These are phyloP conservation scores for Seira sanloemensis DNA, from an alignment of 2,888 invertebrate genomes.

Conservation along the genomic window DNA sequence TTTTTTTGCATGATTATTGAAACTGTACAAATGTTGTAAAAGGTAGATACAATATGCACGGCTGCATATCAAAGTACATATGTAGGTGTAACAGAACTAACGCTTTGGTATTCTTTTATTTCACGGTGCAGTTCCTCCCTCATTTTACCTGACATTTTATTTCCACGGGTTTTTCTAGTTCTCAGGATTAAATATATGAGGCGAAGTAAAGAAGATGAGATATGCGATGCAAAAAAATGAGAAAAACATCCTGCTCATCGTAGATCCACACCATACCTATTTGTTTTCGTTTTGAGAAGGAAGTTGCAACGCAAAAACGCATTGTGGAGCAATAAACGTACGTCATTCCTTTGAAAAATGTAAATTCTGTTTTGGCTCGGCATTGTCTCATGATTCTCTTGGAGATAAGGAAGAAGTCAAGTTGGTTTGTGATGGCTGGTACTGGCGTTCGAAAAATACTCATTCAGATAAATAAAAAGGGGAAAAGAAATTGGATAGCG, in stretches of 20 bases:
- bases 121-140: not conserved
- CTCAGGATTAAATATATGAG: not conserved
- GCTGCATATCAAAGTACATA: not conserved
- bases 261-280: not conserved
- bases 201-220: not conserved
- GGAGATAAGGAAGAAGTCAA: not conserved
- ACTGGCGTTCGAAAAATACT: no score
- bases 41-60: not conserved
- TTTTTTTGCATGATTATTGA: not conserved
- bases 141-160: not conserved
- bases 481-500: no score
- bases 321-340: not conserved
- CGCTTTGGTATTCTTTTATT: not conserved
- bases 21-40: not conserved
- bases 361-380: not conserved
- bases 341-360: not conserved
- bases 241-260: constrained; percentile 33
- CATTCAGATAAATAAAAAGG: no score
- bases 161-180: not conserved
- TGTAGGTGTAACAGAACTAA: not conserved
- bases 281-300: not conserved
- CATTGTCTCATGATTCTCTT: not conserved
- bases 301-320: not conserved
- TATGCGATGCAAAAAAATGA: constrained; percentile 33
- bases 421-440: no score